These are phyloP conservation scores for Aradophagus sp. DNA, from an alignment of 1,140 invertebrate species.

Conservation along the genomic window DNA sequence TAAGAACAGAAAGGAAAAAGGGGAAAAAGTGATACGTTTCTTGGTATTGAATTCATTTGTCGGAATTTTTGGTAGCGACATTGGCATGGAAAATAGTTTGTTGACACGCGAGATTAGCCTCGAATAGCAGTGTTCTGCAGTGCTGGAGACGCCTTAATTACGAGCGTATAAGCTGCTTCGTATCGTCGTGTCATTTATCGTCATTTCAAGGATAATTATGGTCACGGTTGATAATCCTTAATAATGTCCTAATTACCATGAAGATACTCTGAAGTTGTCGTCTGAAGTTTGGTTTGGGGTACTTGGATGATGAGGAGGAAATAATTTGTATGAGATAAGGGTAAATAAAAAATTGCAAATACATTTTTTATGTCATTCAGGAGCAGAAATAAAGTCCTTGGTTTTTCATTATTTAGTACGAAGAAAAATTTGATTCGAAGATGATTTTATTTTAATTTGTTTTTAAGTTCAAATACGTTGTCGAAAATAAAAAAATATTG, in stretches of 20 bases:
- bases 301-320: no score
- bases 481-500: no score
- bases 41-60: constrained; percentile 21
- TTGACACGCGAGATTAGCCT: constrained; percentile 23
- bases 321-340: no score
- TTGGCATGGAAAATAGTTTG: constrained; percentile 10
- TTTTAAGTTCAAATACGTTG: no score
- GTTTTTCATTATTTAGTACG: no score
- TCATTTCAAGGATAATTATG: constrained; percentile 58
- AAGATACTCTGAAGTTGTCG: background rate
- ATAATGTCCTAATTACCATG: constrained; percentile 59
- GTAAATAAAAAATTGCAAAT: no score
- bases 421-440: no score
- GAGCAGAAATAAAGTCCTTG: no score
- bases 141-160: constrained; percentile 37
- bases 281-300: no score
- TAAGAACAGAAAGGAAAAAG: constrained; percentile 6
- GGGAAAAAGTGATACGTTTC: constrained; percentile 2
- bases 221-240: constrained; percentile 57
- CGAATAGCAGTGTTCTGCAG: constrained; percentile 12
- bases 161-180: constrained; percentile 3
- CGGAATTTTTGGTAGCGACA: background rate
- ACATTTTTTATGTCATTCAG: no score
- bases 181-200: constrained; percentile 14
- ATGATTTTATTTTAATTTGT: no score